Evolutionary conservation across 2,113 vertebrate genomes (phyloP).

Genomic region (Phaethornis superciliosus): DNA sequence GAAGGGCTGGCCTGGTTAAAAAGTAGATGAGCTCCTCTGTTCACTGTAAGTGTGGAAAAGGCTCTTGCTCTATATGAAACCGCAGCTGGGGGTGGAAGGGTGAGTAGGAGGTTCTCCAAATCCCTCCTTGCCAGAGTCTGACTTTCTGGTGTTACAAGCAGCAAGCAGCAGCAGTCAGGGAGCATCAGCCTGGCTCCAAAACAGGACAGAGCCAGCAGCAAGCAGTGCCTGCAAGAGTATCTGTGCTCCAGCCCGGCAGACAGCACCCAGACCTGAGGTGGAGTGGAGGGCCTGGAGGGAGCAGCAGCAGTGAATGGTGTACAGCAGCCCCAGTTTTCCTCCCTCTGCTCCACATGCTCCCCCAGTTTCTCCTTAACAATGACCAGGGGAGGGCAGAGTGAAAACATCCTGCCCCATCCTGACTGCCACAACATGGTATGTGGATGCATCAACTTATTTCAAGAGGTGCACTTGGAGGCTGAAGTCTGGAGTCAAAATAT

Average conservation of each 20-base stretch:
- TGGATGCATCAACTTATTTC: background rate
- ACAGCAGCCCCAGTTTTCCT: background rate
- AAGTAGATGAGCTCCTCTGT: background rate
- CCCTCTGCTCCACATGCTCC: background rate
- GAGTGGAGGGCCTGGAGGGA: background rate
- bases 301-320: background rate
- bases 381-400: fast-evolving
- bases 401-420: background rate
- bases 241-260: background rate
- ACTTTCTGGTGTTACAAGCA: background rate
- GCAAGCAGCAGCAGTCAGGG: background rate
- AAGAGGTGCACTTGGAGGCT: background rate
- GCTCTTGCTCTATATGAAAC: background rate
- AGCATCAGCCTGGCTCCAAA: background rate
- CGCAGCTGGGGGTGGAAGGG: background rate
- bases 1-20: background rate
- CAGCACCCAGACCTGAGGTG: background rate
- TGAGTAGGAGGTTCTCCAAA: background rate
- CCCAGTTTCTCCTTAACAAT: background rate
- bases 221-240: fast-evolving
- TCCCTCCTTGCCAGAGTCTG: background rate
- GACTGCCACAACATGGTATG: fast-evolving
- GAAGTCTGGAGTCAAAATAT: background rate
- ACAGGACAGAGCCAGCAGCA: background rate
- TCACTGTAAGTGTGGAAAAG: background rate